Base-by-base conservation (phyloP, 2,113 vertebrate genomes). In the Chrysemys picta region DNA sequence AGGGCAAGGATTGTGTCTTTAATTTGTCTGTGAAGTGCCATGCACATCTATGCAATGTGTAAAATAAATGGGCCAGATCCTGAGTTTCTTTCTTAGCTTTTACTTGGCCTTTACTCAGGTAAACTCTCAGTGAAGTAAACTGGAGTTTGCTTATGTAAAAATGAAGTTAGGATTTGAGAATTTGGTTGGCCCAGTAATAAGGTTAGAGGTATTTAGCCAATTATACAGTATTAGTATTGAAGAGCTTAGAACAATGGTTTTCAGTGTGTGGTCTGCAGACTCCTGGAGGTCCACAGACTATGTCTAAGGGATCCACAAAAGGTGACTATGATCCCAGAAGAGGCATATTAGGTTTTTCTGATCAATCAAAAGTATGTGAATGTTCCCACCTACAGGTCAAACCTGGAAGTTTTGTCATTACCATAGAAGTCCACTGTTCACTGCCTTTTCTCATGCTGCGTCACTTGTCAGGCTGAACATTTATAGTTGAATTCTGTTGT, bases 41-140 rank as follows among this genome's bases (percentile, higher is more conserved):
- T 90, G 54, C 13, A 88, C n/a, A 38, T 56, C 80, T 96, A 76
- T 80, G 84, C 47, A 93, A 85, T 35, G 8, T 79, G 81, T 91
- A 54, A 94, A 86, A 91, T 35, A 89, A 65, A 81, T 75, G 59
- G 78, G 80, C 29, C 50, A 82, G 84, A 89, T 45, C 59, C 82
- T 22, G 59, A 85, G 6, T 56, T 94, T 81, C 89, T 93, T 86
- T 84, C 42, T 89, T 86, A 90, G 91, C 62, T 17, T 65, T n/a
- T 65, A 10, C 14, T 65, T 65, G 31, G 62, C 14, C 8, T 91
- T 93, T 86, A 85, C 42, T 85, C 88, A 87, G 90, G 31, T 79
- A 96, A 53, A 76, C 72, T 76, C 82, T 87, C 91, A 83, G 88
- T 65, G 94, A 96, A 96, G 69, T 88, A 88, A 93, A 85, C 65